These are phyloP conservation scores for Hemichromis elongatus DNA, from an alignment of 2,113 vertebrate genomes.

Conservation along the genomic window DNA sequence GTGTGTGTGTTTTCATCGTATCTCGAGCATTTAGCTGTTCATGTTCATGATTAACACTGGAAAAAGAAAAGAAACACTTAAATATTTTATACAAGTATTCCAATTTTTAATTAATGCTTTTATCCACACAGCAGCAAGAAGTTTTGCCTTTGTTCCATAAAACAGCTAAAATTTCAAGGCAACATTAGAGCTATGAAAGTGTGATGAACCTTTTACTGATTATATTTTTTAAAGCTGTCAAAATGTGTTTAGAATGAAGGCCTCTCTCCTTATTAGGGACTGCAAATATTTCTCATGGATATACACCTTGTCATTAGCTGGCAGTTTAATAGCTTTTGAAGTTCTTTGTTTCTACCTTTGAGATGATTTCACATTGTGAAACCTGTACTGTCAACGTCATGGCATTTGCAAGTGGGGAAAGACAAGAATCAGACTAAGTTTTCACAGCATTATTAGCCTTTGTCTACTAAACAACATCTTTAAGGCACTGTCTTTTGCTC, in stretches of 20 bases:
- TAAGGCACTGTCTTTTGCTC: not conserved
- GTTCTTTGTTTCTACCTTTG: not conserved
- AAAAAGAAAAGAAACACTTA: not conserved
- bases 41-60: not conserved
- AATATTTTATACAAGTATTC: not conserved
- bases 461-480: not conserved
- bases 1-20: not conserved
- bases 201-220: not conserved
- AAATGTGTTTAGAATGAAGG: not conserved
- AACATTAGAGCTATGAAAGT: not conserved
- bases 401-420: not conserved
- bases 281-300: not conserved
- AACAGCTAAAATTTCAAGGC: not conserved
- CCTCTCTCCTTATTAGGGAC: not conserved
- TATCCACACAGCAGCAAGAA: not conserved
- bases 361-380: not conserved
- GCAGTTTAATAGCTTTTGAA: not conserved
- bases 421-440: not conserved
- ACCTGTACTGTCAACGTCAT: not conserved
- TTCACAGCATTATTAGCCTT: not conserved
- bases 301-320: not conserved
- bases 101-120: not conserved
- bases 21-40: not conserved
- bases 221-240: not conserved
- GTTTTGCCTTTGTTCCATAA: not conserved